These are phyloP conservation scores for Pararge aegeria DNA, from an alignment of 1,140 invertebrate genomes.

Conservation along the genomic window DNA sequence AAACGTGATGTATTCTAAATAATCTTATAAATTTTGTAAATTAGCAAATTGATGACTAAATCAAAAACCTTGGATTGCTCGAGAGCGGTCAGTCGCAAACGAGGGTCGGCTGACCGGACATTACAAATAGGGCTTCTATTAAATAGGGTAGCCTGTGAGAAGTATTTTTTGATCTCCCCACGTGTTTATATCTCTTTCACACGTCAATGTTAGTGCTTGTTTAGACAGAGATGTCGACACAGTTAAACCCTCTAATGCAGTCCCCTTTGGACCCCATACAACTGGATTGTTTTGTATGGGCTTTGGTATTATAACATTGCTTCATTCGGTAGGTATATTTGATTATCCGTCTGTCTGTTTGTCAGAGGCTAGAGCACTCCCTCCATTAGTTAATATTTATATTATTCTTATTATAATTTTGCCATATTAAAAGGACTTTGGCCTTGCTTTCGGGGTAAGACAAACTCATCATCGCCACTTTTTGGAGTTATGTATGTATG, in stretches of 20 bases:
- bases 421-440: no score
- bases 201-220: constrained; percentile 2
- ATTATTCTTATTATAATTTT: no score
- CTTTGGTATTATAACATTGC: no score
- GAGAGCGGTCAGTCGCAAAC: constrained; percentile 8
- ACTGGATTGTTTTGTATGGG: not conserved
- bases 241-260: constrained; percentile 17
- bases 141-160: constrained; percentile 14
- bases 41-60: not conserved
- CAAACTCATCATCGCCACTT: no score
- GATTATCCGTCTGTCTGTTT: no score
- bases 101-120: constrained; percentile 17
- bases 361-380: no score
- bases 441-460: no score
- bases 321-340: no score
- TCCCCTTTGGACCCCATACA: constrained; percentile 11
- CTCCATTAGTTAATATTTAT: no score
- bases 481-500: no score
- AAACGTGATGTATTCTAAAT: no score
- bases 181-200: constrained; percentile 6
- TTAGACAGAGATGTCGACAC: constrained; percentile 1
- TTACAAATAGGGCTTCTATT: constrained; percentile 21
- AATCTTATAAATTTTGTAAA: not conserved
- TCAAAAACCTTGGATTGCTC: constrained; percentile 5
- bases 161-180: constrained; percentile 14